Evolutionary conservation across 2,113 vertebrate species (phyloP).

Genomic region (Vireo altiloquus): DNA sequence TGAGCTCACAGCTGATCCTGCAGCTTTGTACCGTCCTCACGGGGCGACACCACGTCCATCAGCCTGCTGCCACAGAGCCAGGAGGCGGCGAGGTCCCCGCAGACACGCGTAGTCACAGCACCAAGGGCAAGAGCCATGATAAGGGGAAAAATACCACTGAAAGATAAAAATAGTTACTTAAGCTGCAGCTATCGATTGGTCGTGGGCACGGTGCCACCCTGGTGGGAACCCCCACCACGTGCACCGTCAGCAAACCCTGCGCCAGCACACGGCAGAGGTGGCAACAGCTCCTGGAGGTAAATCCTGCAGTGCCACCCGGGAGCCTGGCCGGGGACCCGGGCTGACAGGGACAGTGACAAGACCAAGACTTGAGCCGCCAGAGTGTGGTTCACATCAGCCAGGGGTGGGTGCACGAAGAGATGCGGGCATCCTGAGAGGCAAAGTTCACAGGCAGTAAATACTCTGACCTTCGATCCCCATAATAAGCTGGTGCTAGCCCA

Average conservation of each 20-base stretch:
- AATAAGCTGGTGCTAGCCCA: background rate
- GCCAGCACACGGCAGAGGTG: background rate
- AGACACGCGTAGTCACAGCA: background rate
- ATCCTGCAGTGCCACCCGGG: background rate
- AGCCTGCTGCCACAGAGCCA: background rate
- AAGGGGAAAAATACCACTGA: background rate
- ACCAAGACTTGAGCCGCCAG: rapidly evolving
- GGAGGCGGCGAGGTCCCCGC: rapidly evolving
- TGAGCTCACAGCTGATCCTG: background rate
- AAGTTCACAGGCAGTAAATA: background rate
- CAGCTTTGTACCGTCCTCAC: background rate
- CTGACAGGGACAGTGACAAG: background rate
- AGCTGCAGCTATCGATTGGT: background rate
- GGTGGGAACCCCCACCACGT: background rate
- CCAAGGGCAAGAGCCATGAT: background rate
- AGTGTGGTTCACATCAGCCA: rapidly evolving
- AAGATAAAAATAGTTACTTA: background rate
- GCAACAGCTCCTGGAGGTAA: background rate
- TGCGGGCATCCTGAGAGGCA: background rate
- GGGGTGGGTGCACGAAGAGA: rapidly evolving
- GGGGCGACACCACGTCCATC: background rate
- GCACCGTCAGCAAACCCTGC: background rate
- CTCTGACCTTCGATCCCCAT: background rate
- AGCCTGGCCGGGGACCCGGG: rapidly evolving
- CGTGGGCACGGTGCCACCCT: background rate